These are phyloP conservation scores for Toxotes lorentzi DNA, from an alignment of 2,797 vertebrate species.

Conservation along the genomic window DNA sequence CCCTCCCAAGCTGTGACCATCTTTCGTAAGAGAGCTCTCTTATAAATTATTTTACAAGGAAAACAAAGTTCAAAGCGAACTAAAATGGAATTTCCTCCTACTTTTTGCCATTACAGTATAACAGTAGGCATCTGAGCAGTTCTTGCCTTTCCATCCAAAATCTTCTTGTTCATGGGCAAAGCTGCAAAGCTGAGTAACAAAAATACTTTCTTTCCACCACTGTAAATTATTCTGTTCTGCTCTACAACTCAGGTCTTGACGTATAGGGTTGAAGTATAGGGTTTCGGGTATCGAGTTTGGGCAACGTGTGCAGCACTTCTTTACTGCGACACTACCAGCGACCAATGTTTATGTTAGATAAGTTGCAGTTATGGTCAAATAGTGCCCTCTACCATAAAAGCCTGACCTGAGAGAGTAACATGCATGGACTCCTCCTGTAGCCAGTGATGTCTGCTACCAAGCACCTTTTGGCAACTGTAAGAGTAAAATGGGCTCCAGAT, in stretches of 20 bases:
- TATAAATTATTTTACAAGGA: slow-evolving; percentile 39
- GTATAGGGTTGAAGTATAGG: background rate
- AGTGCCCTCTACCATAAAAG: slow-evolving; percentile 50
- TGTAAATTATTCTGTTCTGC: slow-evolving; percentile 9
- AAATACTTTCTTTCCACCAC: background rate
- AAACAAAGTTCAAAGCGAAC: slow-evolving; percentile 20
- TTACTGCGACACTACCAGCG: slow-evolving; percentile 2
- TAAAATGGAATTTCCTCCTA: slow-evolving; percentile 23
- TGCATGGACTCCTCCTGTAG: background rate
- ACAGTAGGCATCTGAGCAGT: background rate
- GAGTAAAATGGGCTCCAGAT: slow-evolving; percentile 70
- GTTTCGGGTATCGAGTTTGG: slow-evolving; percentile 3
- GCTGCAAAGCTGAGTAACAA: background rate
- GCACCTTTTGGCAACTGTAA: slow-evolving; percentile 59
- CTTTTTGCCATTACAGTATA: slow-evolving; percentile 15
- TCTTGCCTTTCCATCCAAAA: slow-evolving; percentile 10
- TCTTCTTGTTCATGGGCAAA: background rate
- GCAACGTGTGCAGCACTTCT: background rate
- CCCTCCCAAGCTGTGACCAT: background rate
- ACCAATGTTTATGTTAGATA: slow-evolving; percentile 10
- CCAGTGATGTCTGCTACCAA: slow-evolving; percentile 45
- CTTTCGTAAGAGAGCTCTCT: background rate
- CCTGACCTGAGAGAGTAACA: slow-evolving; percentile 4
- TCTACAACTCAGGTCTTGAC: background rate
- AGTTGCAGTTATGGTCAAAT: slow-evolving; percentile 37